phyloP scores from a whole-genome alignment of 2,113 vertebrate genomes.

The Mormyrus iriodes region DNA sequence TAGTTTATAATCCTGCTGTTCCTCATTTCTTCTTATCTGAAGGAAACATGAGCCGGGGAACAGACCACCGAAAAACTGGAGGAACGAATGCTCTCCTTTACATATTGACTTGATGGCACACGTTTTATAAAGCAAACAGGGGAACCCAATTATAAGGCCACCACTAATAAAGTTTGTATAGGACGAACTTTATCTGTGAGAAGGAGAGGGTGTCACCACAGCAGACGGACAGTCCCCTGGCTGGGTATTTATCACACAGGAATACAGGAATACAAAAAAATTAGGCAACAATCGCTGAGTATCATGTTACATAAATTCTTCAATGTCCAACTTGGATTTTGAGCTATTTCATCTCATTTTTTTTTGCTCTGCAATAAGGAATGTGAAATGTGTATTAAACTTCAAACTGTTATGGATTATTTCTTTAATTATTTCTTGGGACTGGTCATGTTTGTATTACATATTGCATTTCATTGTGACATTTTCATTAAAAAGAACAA shows the following conservation, averaged over 20 bases:
- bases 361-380: neutral
- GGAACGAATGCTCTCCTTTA: slow-evolving; percentile 33
- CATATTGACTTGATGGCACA: slow-evolving; percentile 53
- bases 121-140: slow-evolving; percentile 40
- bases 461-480: neutral
- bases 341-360: neutral
- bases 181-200: slow-evolving; percentile 33
- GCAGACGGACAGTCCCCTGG: slow-evolving; percentile 33
- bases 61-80: slow-evolving; percentile 43
- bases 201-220: slow-evolving; percentile 25
- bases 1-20: slow-evolving; percentile 38
- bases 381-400: neutral
- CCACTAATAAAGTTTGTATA: slow-evolving; percentile 36
- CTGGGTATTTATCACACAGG: slow-evolving; percentile 38
- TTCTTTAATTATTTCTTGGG: neutral
- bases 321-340: neutral
- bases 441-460: neutral
- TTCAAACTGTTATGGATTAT: neutral
- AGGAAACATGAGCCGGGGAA: slow-evolving; percentile 43
- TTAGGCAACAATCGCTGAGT: slow-evolving; percentile 29
- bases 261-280: slow-evolving; percentile 30
- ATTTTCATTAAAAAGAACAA: neutral
- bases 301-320: slow-evolving; percentile 22
- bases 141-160: slow-evolving; percentile 50
- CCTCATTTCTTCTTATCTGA: slow-evolving; percentile 43